Percentiles rank a stretch among this genome's conserved stretches.
These are phyloP conservation scores for Calyptomena viridis DNA, from an alignment of 2,113 vertebrate genomes.

Conservation along the genomic window DNA sequence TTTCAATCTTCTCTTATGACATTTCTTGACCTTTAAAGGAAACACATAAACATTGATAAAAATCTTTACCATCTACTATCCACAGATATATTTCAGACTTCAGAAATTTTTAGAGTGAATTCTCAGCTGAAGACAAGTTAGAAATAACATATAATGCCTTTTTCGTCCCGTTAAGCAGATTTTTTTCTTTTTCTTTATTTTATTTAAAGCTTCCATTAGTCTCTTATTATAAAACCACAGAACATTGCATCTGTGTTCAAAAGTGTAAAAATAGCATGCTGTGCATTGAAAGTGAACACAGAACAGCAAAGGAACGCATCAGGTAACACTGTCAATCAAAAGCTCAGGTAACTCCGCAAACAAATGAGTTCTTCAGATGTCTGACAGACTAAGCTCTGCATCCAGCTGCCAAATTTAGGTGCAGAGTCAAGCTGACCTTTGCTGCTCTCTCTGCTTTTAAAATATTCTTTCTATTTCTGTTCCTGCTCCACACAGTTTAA, in stretches of 20 bases:
- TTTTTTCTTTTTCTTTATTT: neutral
- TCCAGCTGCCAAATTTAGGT: constrained; percentile 48
- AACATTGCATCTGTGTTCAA: neutral
- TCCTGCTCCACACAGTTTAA: neutral
- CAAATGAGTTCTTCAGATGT: constrained; percentile 62
- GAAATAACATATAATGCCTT: neutral
- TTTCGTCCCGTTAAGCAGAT: neutral
- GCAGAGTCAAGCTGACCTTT: constrained; percentile 48
- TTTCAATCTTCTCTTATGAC: constrained; percentile 51
- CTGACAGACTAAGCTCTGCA: constrained; percentile 15
- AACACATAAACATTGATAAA: constrained; percentile 31
- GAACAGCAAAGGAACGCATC: neutral
- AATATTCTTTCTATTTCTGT: constrained; percentile 71
- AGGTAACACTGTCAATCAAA: constrained; percentile 16
- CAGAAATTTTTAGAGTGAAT: neutral
- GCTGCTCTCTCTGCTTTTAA: constrained; percentile 26
- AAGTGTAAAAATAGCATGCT: constrained; percentile 23
- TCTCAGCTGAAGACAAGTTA: neutral
- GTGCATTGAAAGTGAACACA: neutral
- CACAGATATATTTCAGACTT: constrained; percentile 6
- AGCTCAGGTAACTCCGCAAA: constrained; percentile 62
- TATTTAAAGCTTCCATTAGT: constrained; percentile 1
- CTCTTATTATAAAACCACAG: constrained; percentile 6
- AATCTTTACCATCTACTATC: constrained; percentile 7
- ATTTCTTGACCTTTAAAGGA: constrained; percentile 63